Evolutionary conservation across 2,113 vertebrate species (phyloP).

Genomic region (Herpetotheres cachinnans): DNA sequence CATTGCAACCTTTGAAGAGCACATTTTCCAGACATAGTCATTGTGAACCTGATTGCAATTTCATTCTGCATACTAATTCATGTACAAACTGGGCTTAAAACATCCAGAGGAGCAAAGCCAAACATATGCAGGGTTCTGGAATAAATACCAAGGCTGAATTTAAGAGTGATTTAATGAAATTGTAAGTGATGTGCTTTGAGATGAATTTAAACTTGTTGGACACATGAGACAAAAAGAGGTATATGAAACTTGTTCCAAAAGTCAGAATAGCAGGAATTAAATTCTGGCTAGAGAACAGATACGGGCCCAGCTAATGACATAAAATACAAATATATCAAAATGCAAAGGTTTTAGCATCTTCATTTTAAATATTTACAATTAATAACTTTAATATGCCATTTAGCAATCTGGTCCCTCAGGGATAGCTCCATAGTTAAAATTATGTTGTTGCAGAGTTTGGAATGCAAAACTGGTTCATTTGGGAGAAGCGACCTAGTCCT

Average conservation of each 20-base stretch:
- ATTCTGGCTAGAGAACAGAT: background rate
- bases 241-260: background rate
- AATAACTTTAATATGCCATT: background rate
- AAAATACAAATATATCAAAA: background rate
- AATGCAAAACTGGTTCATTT: background rate
- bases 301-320: background rate
- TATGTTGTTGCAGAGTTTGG: background rate
- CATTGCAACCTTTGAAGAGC: background rate
- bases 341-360: background rate
- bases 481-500: background rate
- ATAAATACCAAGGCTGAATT: background rate
- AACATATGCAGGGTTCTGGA: background rate
- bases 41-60: background rate
- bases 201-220: background rate
- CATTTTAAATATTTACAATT: background rate
- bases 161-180: background rate
- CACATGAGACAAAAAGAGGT: background rate
- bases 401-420: background rate
- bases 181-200: background rate
- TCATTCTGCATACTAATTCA: background rate
- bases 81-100: background rate
- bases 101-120: background rate
- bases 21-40: background rate
- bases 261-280: background rate
- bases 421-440: background rate